phyloP scores from a whole-genome alignment of 1,140 invertebrate genomes.

The Drosophila orena region DNA sequence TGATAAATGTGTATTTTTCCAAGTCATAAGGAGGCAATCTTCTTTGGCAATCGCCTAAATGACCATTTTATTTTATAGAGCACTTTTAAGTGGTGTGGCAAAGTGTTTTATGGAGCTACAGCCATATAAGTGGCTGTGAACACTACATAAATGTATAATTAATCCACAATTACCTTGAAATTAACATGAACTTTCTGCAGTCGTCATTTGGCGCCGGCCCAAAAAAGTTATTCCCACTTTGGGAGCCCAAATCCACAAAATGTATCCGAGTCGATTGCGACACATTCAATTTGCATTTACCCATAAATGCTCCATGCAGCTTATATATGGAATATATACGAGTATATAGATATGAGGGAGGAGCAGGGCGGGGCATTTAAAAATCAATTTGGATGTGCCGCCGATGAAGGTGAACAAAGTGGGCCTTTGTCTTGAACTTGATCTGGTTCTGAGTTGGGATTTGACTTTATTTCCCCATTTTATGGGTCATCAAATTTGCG shows the following conservation, averaged over 20 bases:
- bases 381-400: conserved; percentile 57
- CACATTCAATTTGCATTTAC: conserved; percentile 68
- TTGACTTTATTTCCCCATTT: conserved; percentile 12
- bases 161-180: conserved; percentile 73
- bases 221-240: conserved; percentile 35
- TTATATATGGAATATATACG: no score
- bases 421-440: conserved; percentile 11
- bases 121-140: conserved; percentile 20
- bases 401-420: conserved; percentile 49
- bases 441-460: conserved; percentile 6
- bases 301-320: conserved; percentile 28
- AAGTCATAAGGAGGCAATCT: conserved; percentile 12
- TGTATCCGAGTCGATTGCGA: conserved; percentile 63
- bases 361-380: conserved; percentile 36
- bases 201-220: conserved; percentile 53
- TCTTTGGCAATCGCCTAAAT: conserved; percentile 60
- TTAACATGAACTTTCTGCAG: conserved; percentile 68
- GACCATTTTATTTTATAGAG: conserved; percentile 38
- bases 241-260: conserved; percentile 30
- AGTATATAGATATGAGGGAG: background rate
- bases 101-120: conserved; percentile 42
- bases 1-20: conserved; percentile 15
- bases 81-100: conserved; percentile 33
- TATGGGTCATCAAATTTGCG: conserved; percentile 63
- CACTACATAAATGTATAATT: conserved; percentile 56